phyloP scores from a whole-genome alignment of 2,113 vertebrate species.

The Pachyramphus minor region DNA sequence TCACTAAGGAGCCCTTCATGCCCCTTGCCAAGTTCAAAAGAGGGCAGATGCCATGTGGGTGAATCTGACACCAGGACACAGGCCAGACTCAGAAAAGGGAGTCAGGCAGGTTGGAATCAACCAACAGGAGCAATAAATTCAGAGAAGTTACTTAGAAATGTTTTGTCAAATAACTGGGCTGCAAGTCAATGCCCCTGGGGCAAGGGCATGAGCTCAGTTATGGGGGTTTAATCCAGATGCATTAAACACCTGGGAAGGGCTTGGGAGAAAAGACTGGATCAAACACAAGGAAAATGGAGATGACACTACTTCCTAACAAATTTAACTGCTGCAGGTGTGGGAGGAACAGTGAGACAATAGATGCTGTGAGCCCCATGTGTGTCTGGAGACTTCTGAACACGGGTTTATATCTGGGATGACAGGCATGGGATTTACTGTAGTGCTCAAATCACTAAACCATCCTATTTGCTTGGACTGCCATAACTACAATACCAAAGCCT shows the following conservation, averaged over 20 bases:
- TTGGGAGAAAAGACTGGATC: neutral
- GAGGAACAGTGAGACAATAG: neutral
- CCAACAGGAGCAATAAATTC: neutral
- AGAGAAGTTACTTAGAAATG: neutral
- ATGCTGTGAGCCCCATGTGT: neutral
- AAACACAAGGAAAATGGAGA: neutral
- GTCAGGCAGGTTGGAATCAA: neutral
- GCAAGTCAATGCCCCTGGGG: neutral
- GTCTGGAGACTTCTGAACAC: neutral
- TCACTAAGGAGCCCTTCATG: neutral
- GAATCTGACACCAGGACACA: neutral
- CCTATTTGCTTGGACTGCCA: neutral
- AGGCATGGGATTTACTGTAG: neutral
- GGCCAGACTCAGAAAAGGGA: neutral
- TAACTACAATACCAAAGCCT: neutral
- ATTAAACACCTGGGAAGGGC: neutral
- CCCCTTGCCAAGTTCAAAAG: neutral
- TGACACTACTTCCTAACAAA: neutral
- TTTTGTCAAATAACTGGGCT: neutral
- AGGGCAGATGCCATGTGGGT: neutral
- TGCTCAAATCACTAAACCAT: neutral
- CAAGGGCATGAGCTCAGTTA: fast-evolving
- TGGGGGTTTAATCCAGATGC: neutral
- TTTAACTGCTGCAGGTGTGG: neutral
- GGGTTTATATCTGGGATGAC: neutral